Percentiles rank a stretch among this genome's conserved stretches.
These are phyloP conservation scores for Pseudomugil gertrudae DNA, from an alignment of 2,797 vertebrate genomes.

Conservation along the genomic window DNA sequence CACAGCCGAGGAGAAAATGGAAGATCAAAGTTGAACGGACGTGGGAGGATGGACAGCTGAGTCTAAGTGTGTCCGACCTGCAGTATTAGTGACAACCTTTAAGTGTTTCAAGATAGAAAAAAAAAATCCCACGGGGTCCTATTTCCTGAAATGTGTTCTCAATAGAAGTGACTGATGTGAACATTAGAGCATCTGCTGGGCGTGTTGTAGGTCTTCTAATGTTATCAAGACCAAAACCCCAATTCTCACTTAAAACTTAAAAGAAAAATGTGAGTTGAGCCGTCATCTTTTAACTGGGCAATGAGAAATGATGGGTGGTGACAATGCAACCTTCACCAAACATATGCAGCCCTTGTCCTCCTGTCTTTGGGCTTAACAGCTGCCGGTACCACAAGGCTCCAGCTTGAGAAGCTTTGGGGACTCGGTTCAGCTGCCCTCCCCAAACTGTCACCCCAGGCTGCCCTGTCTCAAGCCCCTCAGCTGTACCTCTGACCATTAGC, in stretches of 20 bases:
- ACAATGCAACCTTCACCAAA: conserved; percentile 77
- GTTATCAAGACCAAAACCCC: conserved; percentile 17
- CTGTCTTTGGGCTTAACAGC: conserved; percentile 55
- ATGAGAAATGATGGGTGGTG: conserved; percentile 83
- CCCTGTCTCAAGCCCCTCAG: conserved; percentile 61
- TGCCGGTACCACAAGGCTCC: conserved; percentile 54
- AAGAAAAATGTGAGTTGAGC: conserved; percentile 63
- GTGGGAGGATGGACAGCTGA: conserved; percentile 23
- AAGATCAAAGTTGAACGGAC: conserved; percentile 66
- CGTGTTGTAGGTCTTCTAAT: conserved; percentile 11
- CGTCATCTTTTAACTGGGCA: conserved; percentile 69
- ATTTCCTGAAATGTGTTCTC: conserved; percentile 36
- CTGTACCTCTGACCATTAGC: conserved; percentile 68
- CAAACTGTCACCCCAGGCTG: conserved; percentile 67
- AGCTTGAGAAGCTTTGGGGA: conserved; percentile 64
- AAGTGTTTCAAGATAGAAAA: conserved; percentile 45
- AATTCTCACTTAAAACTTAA: conserved; percentile 53
- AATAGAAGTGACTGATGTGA: conserved; percentile 41
- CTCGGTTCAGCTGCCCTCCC: conserved; percentile 54
- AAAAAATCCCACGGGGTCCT: conserved; percentile 27
- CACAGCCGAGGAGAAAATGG: conserved; percentile 57
- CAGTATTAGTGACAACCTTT: conserved; percentile 42
- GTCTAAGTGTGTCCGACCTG: conserved; percentile 49
- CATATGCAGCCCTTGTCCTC: conserved; percentile 69
- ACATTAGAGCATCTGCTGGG: conserved; percentile 15